Base-by-base conservation (phyloP, 2,113 vertebrate genomes). In the Cebidichthys violaceus region DNA sequence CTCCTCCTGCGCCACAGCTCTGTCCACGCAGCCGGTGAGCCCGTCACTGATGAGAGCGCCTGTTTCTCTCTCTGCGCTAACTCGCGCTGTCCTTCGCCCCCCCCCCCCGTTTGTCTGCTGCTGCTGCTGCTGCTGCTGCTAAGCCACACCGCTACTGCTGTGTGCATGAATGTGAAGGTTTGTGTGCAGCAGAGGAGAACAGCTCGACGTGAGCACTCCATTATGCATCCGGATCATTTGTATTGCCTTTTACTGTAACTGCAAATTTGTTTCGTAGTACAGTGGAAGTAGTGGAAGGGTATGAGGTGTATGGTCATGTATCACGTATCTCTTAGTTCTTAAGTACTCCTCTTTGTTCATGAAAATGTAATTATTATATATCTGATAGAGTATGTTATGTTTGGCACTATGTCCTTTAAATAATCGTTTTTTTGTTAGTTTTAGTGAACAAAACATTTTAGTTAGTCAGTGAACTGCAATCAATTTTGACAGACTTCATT, bases 1-100 rank as follows among this genome's bases (percentile, higher is more conserved):
- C 72, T 84, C 89, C 82, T 90, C 91, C 87, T 84, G 89, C 91
- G 75, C 90, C 91, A 86, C 85, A 83, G 92, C 78, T 92, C 92
- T 45, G 86, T 90, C 88, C 90, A 80, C 57, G 79, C 89, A 91
- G 85, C 86, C 87, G 65, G 77, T 61, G 88, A 91, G 90, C 84
- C 88, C 72, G 88, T 89, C 86, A 90, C 90, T 74, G 87, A 88
- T 86, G 86, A 91, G 90, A 89, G 90, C 75, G 76, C 78, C 85
- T 77, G 79, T 89, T 79, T 91, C 88, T 88, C 88, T 87, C 85
- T 84, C 79, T 55, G 60, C 75, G 72, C 84, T 82, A 82, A 90
- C 89, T 84, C 81, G 78, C 31, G 24, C 88, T 50, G 88, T 88
- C 89, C 84, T 77, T 86, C 81, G 14, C 76, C 79, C 79, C 83